A percentile compares a stretch with the other conserved stretches of the same genome.
Evolutionary conservation across 2,113 vertebrate genomes (phyloP).

Genomic region (Verasper variegatus): DNA sequence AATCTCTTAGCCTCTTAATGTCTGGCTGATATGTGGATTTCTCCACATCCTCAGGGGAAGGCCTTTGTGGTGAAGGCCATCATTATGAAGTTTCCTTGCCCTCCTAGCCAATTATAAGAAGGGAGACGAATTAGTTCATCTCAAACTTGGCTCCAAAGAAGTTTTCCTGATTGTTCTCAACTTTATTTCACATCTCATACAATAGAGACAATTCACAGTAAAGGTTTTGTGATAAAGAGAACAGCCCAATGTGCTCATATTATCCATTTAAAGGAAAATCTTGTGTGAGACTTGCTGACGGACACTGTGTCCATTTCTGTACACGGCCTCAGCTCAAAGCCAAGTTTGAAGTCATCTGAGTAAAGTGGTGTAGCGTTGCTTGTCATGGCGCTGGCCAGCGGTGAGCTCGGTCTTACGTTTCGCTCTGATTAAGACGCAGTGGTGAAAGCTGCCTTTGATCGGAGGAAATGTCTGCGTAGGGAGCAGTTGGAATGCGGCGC

Average conservation of each 20-base stretch:
- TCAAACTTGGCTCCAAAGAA: conserved; percentile 65
- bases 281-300: conserved; percentile 16
- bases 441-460: conserved; percentile 83
- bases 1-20: conserved; percentile 80
- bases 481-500: conserved; percentile 76
- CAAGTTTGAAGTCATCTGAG: conserved; percentile 40
- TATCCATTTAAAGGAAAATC: background rate
- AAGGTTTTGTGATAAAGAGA: conserved; percentile 52
- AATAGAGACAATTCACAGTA: conserved; percentile 16
- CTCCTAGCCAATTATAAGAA: conserved; percentile 79
- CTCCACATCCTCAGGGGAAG: conserved; percentile 72
- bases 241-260: background rate
- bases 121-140: conserved; percentile 68
- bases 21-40: conserved; percentile 81
- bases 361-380: conserved; percentile 51
- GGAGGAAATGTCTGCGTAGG: conserved; percentile 79
- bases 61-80: conserved; percentile 79
- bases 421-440: conserved; percentile 80
- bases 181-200: conserved; percentile 55
- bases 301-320: conserved; percentile 34
- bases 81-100: conserved; percentile 77
- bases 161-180: conserved; percentile 68
- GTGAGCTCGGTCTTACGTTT: conserved; percentile 70
- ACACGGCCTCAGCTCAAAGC: conserved; percentile 39
- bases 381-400: conserved; percentile 68